phyloP scores from a whole-genome alignment of 2,888 invertebrate genomes.

The Xestia sexstrigata region DNA sequence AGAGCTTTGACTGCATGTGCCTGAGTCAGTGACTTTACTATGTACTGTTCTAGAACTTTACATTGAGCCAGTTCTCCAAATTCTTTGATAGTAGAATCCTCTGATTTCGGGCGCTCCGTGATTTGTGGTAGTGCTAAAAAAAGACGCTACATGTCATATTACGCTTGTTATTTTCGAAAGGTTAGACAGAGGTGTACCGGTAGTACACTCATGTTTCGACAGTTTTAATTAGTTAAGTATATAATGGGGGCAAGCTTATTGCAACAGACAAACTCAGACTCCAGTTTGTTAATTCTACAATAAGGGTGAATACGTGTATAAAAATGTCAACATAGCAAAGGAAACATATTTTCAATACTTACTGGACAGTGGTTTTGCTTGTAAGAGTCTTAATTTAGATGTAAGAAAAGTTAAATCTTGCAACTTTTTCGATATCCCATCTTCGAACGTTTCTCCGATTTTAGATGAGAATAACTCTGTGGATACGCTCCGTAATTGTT shows the following conservation, averaged over 20 bases:
- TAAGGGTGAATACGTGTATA: neutral
- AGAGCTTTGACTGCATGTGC: slow-evolving; percentile 75
- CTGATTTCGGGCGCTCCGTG: slow-evolving; percentile 62
- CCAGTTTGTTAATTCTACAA: too few relatives aligned
- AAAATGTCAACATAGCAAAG: neutral
- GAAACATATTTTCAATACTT: slow-evolving; percentile 62
- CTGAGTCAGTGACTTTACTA: slow-evolving; percentile 78
- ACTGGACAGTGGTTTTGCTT: slow-evolving; percentile 79
- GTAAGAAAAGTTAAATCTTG: slow-evolving; percentile 77
- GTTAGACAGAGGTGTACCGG: neutral
- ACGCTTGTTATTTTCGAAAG: neutral
- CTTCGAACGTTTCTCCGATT: slow-evolving; percentile 77
- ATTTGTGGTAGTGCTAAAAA: slow-evolving; percentile 73
- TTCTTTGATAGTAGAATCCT: slow-evolving; percentile 65
- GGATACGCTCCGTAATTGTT: slow-evolving; percentile 72
- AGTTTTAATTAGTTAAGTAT: neutral
- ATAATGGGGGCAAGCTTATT: too few relatives aligned
- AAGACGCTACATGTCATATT: neutral
- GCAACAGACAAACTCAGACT: too few relatives aligned
- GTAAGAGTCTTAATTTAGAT: slow-evolving; percentile 81
- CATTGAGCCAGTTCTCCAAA: slow-evolving; percentile 75
- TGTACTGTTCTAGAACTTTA: slow-evolving; percentile 78
- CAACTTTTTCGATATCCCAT: slow-evolving; percentile 76
- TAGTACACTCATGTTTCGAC: neutral
- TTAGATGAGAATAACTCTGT: slow-evolving; percentile 75